Evolutionary conservation across 1,140 invertebrate species (phyloP).

Genomic region (Tribolium castaneum): DNA sequence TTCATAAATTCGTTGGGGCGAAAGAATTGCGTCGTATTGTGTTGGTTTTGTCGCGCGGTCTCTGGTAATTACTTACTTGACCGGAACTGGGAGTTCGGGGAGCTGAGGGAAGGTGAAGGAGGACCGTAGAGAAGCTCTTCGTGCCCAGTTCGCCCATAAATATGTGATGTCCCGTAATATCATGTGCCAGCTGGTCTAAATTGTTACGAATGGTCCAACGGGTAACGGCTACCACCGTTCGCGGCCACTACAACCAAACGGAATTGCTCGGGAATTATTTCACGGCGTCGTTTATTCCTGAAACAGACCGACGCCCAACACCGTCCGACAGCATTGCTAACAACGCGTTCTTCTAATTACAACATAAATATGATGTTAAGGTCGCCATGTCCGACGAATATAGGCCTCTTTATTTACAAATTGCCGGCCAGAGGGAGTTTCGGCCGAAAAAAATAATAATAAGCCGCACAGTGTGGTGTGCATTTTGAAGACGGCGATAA

Average conservation of each 20-base stretch:
- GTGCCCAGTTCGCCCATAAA: constrained; percentile 55
- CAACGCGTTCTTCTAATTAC: constrained; percentile 45
- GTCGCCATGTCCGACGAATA: constrained; percentile 6
- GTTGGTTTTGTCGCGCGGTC: constrained; percentile 40
- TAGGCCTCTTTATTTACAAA: constrained; percentile 30
- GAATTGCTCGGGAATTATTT: constrained; percentile 55
- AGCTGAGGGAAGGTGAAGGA: constrained; percentile 20
- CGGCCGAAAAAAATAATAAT: neutral
- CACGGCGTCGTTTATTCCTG: constrained; percentile 51
- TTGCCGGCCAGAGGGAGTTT: neutral
- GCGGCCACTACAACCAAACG: constrained; percentile 47
- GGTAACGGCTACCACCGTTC: constrained; percentile 43
- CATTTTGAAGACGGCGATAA: neutral
- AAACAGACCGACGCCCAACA: constrained; percentile 33
- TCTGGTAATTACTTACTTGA: constrained; percentile 53
- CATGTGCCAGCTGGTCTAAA: constrained; percentile 61
- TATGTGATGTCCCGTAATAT: constrained; percentile 62
- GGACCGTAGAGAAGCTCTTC: constrained; percentile 35
- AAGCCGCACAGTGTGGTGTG: neutral
- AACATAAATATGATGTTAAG: constrained; percentile 44
- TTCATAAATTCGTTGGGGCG: neutral
- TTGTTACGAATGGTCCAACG: constrained; percentile 60
- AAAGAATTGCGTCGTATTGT: neutral
- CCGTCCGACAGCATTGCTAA: constrained; percentile 33
- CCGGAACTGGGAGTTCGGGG: constrained; percentile 34